phyloP scores from a whole-genome alignment of 1,140 invertebrate species.

The Dinoponera quadriceps region DNA sequence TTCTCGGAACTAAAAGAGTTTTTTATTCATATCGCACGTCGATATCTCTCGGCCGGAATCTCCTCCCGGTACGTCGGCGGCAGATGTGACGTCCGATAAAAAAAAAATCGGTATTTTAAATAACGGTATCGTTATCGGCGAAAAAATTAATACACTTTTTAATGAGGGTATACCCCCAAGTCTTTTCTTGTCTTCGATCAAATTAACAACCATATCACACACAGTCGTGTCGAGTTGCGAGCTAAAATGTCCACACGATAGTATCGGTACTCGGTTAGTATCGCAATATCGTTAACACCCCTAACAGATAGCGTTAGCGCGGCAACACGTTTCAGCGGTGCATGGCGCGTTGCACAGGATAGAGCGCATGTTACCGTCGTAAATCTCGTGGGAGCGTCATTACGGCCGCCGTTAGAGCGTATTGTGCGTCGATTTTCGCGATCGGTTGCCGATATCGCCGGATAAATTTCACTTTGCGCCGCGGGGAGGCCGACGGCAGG shows the following conservation, averaged over 20 bases:
- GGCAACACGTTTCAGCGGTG: slow-evolving; percentile 7
- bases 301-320: slow-evolving; percentile 20
- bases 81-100: background rate
- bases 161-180: no score
- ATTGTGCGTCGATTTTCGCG: slow-evolving; percentile 60
- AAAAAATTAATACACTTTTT: background rate
- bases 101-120: background rate
- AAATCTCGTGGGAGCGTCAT: slow-evolving; percentile 55
- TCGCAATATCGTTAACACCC: slow-evolving; percentile 50
- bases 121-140: background rate
- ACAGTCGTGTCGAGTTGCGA: no score
- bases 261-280: slow-evolving; percentile 26
- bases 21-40: no score
- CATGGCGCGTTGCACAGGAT: background rate
- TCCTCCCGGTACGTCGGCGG: no score
- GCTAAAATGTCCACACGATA: background rate
- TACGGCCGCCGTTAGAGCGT: slow-evolving; percentile 48
- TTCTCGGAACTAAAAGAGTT: background rate
- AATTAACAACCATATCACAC: no score
- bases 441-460: slow-evolving; percentile 48
- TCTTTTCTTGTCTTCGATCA: no score
- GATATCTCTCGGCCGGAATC: no score
- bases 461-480: slow-evolving; percentile 62
- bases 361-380: slow-evolving; percentile 38
- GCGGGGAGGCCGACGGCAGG: slow-evolving; percentile 37